These are phyloP conservation scores for Drosophila kambysellisi DNA, from an alignment of 2,888 invertebrate genomes.

Conservation along the genomic window DNA sequence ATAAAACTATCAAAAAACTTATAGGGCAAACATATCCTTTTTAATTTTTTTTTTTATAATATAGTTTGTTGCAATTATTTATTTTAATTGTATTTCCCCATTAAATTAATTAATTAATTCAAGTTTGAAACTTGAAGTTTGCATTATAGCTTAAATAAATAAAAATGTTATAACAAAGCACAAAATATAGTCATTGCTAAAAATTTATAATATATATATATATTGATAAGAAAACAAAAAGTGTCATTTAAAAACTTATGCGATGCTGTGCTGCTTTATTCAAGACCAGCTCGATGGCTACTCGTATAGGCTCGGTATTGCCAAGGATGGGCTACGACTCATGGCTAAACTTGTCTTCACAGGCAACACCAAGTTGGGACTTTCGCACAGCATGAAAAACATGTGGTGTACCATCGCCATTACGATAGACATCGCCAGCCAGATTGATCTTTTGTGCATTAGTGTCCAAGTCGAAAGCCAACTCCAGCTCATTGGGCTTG, in stretches of 20 bases:
- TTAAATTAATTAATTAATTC: too few relatives aligned
- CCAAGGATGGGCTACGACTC: constrained; percentile 41
- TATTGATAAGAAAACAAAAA: constrained; percentile 4
- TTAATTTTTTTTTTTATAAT: too few relatives aligned
- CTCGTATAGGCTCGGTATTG: constrained; percentile 39
- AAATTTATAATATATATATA: background rate
- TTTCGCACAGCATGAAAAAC: constrained; percentile 38
- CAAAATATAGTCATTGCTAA: background rate
- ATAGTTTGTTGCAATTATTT: too few relatives aligned
- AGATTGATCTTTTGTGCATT: constrained; percentile 45
- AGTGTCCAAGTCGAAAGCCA: constrained; percentile 32
- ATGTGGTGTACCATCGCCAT: constrained; percentile 20
- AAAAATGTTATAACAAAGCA: background rate
- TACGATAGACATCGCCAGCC: constrained; percentile 26
- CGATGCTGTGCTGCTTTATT: constrained; percentile 40
- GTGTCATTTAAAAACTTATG: constrained; percentile 29
- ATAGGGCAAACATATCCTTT: too few relatives aligned
- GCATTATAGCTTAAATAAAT: background rate
- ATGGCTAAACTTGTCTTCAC: constrained; percentile 24
- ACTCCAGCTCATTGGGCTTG: constrained; percentile 33
- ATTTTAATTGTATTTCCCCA: too few relatives aligned
- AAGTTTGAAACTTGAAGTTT: too few relatives aligned
- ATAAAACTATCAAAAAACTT: too few relatives aligned
- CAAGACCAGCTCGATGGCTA: constrained; percentile 47
- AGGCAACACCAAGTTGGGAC: constrained; percentile 37